phyloP scores from a whole-genome alignment of 1,140 invertebrate genomes.

The Sarcophaga bullata region DNA sequence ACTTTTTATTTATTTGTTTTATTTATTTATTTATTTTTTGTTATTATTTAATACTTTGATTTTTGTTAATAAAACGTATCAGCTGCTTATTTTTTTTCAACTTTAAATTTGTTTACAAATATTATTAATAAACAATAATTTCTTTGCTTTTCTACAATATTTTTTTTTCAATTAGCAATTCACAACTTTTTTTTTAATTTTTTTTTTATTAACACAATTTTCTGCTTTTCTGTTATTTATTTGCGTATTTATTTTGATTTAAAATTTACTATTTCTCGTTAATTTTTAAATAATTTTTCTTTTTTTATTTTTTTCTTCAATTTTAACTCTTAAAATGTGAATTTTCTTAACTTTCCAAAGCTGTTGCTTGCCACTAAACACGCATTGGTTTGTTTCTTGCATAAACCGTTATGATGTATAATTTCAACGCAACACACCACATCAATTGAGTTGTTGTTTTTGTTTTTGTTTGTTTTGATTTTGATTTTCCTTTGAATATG shows the following conservation, averaged over 20 bases:
- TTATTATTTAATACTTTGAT: too few species aligned
- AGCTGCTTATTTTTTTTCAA: not conserved
- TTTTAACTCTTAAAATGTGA: too few species aligned
- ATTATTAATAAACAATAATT: not conserved
- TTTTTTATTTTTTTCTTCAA: too few species aligned
- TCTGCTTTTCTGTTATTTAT: not conserved
- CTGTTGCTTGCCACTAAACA: not conserved
- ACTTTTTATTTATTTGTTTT: too few species aligned
- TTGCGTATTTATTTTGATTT: not conserved
- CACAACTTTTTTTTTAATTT: not conserved
- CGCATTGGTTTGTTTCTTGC: not conserved
- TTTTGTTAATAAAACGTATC: not conserved
- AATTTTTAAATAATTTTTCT: not conserved
- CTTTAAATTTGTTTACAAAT: not conserved
- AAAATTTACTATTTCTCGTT: not conserved
- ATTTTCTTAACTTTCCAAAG: not conserved
- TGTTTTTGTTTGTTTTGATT: not conserved
- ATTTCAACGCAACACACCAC: not conserved
- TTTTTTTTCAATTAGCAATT: too few species aligned
- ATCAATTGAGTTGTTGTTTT: constrained; percentile 19
- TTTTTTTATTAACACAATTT: constrained; percentile 11
- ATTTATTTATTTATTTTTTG: too few species aligned
- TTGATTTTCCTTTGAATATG: not conserved
- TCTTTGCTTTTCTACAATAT: too few species aligned
- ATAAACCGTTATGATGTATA: not conserved